Base-by-base conservation (phyloP, 2,888 invertebrate species). In the Sphinx pinastri region DNA sequence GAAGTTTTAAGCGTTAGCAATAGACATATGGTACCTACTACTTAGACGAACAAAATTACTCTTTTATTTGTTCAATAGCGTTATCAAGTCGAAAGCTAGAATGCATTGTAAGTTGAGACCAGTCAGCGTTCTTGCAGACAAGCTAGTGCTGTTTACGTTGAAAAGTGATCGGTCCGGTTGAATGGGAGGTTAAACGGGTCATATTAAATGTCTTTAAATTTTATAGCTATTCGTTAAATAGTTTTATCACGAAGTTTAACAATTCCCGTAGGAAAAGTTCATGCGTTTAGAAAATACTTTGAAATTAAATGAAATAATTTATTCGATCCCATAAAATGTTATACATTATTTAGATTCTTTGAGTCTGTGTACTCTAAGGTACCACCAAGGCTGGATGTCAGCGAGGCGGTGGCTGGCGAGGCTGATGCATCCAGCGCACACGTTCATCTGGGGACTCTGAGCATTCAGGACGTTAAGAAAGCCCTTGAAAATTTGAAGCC, bases 191-290 rank as follows among this genome's bases (percentile, higher is more conserved):
- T 60, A 19, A 63, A 63, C 12, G 63, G 13, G 13, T 19, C 1
- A 47, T 45, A 55, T 55, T 55, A n/a, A 47, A 63, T 16, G 10
- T 63, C 11, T 45, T 19, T n/a, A 63, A 63, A 47, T 63, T 49
- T 49, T 19, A 19, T 12, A 11, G 47, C 13, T 63, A 13, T 13
- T 1, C 45, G 60, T 63, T 63, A 19, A 11, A 49, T 13, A 12
- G 49, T 19, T 63, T 63, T 63, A 63, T 57, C 25, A 19, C 0
- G 13, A 13, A 57, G 25, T 6, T 6, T 12, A 25, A 57, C 12
- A 6, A 13, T 25, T 38, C 6, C 38, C 4, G 55, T 55, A 16
- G 25, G 25, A 25, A 31, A 57, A 19, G 11, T 57, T 12, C 2
- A 13, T 55, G 16, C 11, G 19, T 19, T 19, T 19, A 19, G 55